Evolutionary conservation across 92 coral and sea anemone genomes (phyloP).

Genomic region (Parazoanthus swiftii): DNA sequence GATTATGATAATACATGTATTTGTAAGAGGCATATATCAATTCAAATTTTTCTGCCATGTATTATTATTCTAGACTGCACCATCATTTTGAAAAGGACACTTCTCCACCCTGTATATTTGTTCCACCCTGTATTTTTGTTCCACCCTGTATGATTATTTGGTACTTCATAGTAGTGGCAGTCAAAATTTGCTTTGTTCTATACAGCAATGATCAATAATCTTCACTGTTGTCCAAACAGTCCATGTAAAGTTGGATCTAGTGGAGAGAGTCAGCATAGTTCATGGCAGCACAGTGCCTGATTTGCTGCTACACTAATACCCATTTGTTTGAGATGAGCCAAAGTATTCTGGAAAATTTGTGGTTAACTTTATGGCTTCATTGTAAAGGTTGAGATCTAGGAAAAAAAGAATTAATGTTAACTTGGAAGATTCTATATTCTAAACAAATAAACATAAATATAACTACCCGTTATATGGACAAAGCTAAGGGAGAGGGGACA

Average conservation of each 20-base stretch:
- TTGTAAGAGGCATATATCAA: no score
- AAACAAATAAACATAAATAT: neutral
- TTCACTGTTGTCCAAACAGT: neutral
- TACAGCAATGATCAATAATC: neutral
- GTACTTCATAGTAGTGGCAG: no score
- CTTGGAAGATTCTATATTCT: neutral
- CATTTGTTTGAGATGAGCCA: slow-evolving; percentile 71
- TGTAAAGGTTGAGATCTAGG: slow-evolving; percentile 69
- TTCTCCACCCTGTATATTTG: no score
- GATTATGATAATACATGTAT: no score
- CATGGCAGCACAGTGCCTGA: neutral
- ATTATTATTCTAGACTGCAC: no score
- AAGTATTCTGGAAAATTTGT: slow-evolving; percentile 76
- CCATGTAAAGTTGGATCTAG: neutral
- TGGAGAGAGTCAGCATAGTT: neutral
- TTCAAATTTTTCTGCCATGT: no score
- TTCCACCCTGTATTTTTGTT: no score
- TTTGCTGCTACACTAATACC: slow-evolving; percentile 44
- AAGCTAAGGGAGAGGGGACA: no score
- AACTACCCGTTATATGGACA: neutral
- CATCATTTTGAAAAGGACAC: no score
- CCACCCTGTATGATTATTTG: no score
- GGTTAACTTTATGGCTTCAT: slow-evolving; percentile 69
- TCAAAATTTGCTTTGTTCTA: no score
- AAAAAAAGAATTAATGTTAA: neutral